phyloP scores from a whole-genome alignment of 2,888 invertebrate genomes.

The Lasioglossum leucozonium region DNA sequence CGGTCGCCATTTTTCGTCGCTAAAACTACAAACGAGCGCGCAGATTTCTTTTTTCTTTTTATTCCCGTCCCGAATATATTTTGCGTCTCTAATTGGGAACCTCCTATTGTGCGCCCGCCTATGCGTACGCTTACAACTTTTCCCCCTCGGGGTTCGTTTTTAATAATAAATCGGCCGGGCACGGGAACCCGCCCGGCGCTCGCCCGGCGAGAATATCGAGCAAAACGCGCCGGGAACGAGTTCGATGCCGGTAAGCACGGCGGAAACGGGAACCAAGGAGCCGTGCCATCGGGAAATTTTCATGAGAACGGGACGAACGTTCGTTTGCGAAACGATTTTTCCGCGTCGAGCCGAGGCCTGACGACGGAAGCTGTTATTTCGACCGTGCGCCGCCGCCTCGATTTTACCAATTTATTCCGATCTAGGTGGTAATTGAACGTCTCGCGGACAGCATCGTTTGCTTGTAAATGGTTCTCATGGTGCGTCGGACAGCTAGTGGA shows the following conservation, averaged over 20 bases:
- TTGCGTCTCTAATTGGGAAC: constrained; percentile 35
- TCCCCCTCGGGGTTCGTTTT: background rate
- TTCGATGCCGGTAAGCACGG: background rate
- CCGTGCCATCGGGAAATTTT: constrained; percentile 1
- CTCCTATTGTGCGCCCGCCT: constrained; percentile 15
- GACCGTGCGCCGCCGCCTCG: background rate
- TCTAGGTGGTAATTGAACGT: background rate
- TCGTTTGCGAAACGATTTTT: background rate
- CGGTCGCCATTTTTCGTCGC: constrained; percentile 14
- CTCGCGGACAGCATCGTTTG: constrained; percentile 6
- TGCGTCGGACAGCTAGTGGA: background rate
- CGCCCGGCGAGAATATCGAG: background rate
- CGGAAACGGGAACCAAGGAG: background rate
- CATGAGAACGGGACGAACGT: constrained; percentile 6
- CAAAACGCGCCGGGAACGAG: background rate
- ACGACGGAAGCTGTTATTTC: background rate
- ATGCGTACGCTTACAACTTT: background rate
- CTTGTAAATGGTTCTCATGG: background rate
- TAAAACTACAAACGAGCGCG: background rate
- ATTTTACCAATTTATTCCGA: background rate
- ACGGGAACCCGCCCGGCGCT: background rate
- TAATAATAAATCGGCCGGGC: constrained; percentile 27
- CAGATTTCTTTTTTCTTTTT: background rate
- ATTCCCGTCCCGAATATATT: constrained; percentile 29
- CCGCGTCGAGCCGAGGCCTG: background rate